Evolutionary conservation across 2,113 vertebrate genomes (phyloP), one percentile per base, ranked within the genome.

Genomic region (Osmerus mordax): DNA sequence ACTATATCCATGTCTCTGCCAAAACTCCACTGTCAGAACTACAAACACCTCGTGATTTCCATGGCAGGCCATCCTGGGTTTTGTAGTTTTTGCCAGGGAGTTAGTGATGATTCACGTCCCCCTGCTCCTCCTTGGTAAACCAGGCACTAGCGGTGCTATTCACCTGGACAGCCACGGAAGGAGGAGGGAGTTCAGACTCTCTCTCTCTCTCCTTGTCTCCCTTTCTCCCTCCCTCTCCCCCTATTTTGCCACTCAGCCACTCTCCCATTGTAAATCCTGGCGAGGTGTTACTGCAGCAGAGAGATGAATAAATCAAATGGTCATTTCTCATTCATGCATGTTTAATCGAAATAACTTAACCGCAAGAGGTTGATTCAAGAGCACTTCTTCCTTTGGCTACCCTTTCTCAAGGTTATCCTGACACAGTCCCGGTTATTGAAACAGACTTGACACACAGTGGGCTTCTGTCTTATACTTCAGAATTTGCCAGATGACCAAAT

Each of bases 241-340:
- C 18, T 28, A 47, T 32, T 63, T 18, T 29, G 70, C 70, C 72
- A 71, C 58, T 41, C 21, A 3, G 21, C 16, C 29, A 66, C 14
- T 56, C 60, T 61, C 21, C 25, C 15, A 47, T 56, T 79, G 77
- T 84, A 81, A 74, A 78, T 80, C 73, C 56, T 65, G 21, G 64
- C 19, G 16, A 66, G 67, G 15, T 58, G 7, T 72, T 81, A 41
- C 66, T 65, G 47, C 72, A 56, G 70, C 71, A 69, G 13, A 23
- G 13, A 80, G 58, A 75, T 65, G 53, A 83, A 83, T 77, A 77
- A 81, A 75, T 81, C 74, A 72, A 69, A 70, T 4, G 7, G 56
- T 69, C 61, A 71, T 70, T 73, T 74, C 70, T 78, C 66, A 74
- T 73, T 82, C 74, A 82, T 68, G 69, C 78, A 73, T 76, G 21